Evolutionary conservation across 2,113 vertebrate species (phyloP), one percentile per base, ranked within the genome.

Genomic region (Bothrops jararaca): DNA sequence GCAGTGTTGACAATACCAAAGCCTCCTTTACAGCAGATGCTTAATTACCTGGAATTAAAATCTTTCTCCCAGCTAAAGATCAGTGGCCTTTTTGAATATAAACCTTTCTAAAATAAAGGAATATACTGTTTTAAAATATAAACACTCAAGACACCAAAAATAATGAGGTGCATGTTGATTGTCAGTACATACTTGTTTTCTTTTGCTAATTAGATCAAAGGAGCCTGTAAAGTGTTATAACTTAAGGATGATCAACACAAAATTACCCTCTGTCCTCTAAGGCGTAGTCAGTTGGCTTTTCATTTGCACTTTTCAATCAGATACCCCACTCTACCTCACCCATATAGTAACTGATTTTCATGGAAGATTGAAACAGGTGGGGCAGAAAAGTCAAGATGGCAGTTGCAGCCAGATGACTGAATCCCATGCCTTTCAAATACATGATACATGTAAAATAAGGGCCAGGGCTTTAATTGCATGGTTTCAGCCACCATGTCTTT

Each of bases 11-110:
- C 92, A 48, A 34, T 50, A 50, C 54, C n/a, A 64, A 24, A 90
- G 88, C 8, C 23, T 69, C 92, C 7, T 24, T 91, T 88, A 85
- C 1, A 88, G 91, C 89, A 85, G 34, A 58, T 85, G 69, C 15
- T 53, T 54, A 93, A 90, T 93, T 91, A 87, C 56, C 54, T 85
- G 7, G 11, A 60, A 74, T 60, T 85, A 53, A 80, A 91, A 42
- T 29, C 4, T 85, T 45, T 69, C 64, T 91, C 87, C 45, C 42
- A 86, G 58, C 53, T 53, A 64, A 85, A 64, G 18, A 88, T 69
- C 20, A 91, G 10, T 0, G 24, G 29, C 39, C 48, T 15, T 53
- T 88, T 64, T 53, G 8, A 94, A 93, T 34, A 74, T 18, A 88
- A 42, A 89, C 6, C 11, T 0, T 0, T 0, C 64, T 45, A 50